A percentile compares a stretch with the other conserved stretches of the same genome.
Evolutionary conservation across 2,113 vertebrate genomes (phyloP).

Genomic region (Anseranas semipalmata): DNA sequence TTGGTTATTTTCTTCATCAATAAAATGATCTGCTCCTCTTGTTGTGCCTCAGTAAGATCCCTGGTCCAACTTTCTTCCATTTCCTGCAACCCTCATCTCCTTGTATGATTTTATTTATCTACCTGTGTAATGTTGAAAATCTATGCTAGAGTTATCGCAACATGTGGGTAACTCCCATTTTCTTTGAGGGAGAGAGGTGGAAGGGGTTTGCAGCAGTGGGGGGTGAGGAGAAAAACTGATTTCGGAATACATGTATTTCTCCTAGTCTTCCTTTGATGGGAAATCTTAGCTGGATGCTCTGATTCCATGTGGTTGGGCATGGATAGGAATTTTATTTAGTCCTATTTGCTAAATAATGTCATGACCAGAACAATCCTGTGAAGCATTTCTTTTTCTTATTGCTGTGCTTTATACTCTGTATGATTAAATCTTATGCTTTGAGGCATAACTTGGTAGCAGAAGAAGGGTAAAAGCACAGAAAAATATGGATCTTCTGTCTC

Average conservation of each 20-base stretch:
- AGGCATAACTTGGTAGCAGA: not conserved
- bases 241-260: not conserved
- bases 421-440: not conserved
- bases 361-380: not conserved
- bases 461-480: not conserved
- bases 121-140: not conserved
- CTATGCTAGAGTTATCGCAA: not conserved
- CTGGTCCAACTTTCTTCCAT: not conserved
- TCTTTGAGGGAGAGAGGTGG: not conserved
- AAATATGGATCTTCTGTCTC: not conserved
- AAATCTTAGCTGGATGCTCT: not conserved
- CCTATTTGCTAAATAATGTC: not conserved
- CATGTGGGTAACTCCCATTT: not conserved
- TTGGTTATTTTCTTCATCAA: not conserved
- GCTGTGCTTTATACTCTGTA: not conserved
- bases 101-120: not conserved
- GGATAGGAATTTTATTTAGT: not conserved
- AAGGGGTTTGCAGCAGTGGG: not conserved
- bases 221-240: not conserved
- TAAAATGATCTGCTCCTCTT: not conserved
- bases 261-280: not conserved
- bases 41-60: not conserved
- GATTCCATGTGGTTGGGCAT: not conserved
- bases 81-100: not conserved
- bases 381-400: not conserved